Base-by-base conservation (phyloP, 2,888 invertebrate species). In the Exephanes ischioxanthus region DNA sequence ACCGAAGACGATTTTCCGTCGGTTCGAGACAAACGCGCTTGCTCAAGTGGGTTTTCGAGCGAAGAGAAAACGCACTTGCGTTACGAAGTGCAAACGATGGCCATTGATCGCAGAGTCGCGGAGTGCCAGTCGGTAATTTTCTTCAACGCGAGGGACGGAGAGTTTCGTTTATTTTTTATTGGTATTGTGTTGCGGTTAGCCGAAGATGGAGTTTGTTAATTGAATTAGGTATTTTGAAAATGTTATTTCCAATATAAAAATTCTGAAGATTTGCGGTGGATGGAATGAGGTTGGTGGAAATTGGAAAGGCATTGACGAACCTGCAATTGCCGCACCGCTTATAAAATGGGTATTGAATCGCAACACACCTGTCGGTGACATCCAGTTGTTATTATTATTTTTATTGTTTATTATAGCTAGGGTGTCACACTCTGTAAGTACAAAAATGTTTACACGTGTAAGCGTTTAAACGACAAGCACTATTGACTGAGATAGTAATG, bases 191-290 rank as follows among this genome's bases (percentile, higher is more conserved):
- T 58, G 58, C 11, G 58, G 58, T 58, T 58, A 58, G 0, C 22
- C 22, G 58, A 14, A 22, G 26, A 48, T 45, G 22, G 30, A 67
- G 45, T 48, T 67, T 5, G 41, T 66, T 72, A 37, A 53, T 53
- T 41, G 22, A 63, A 53, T 80, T 72, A 61, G 37, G 33, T 53
- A n/a, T 71, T 71, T 33, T 11, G 11, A 41, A 41, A 41, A 41
- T 41, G 41, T 37, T 63, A 6, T 30, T 30, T 33, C 3, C 33
- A 30, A 3, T 63, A 11, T 0, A 1, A 33, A 71, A 33, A 11
- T 33, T 19, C 53, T 11, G 4, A 55, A 16, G 71, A 41, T 68
- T 76, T 76, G 58, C 22, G 58, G 58, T 58, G 14, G 26, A 58
- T 5, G 16, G 16, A 48, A 16, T 48, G 14, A 48, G 41, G 16